Conservation (phyloP, 2,888 invertebrate genomes). For the Drosophila pullipes region DNA sequence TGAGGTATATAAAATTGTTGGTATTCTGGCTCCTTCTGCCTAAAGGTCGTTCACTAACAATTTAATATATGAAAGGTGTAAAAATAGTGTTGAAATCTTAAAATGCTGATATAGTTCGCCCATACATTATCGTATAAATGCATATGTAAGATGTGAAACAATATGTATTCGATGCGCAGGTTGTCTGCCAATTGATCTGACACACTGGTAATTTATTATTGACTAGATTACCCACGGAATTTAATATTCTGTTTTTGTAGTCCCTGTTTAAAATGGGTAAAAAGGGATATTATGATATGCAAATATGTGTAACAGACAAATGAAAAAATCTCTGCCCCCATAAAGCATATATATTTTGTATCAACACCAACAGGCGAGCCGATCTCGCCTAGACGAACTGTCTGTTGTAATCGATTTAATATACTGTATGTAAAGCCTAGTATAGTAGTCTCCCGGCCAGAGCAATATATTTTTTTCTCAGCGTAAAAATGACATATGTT, state of each 20-base stretch:
- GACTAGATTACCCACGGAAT: background rate
- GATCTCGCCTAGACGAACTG: background rate
- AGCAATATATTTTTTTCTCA: background rate
- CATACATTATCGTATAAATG: background rate
- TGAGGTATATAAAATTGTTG: background rate
- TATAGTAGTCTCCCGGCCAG: background rate
- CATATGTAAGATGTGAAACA: background rate
- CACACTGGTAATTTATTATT: conserved; percentile 51
- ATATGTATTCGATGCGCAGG: conserved; percentile 7
- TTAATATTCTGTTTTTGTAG: background rate
- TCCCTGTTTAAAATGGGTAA: background rate
- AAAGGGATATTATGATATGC: background rate
- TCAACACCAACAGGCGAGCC: background rate
- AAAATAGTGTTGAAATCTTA: background rate
- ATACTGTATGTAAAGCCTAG: background rate
- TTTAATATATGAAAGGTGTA: background rate
- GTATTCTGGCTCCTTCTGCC: background rate
- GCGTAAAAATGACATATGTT: background rate
- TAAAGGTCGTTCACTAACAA: background rate
- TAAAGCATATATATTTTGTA: background rate
- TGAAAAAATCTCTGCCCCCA: background rate
- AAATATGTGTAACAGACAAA: background rate
- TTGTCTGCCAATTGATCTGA: conserved; percentile 39
- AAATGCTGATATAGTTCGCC: background rate
- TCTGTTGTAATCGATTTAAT: background rate